phyloP scores from a whole-genome alignment of 2,113 vertebrate genomes.

The Eudyptes chrysolophus region DNA sequence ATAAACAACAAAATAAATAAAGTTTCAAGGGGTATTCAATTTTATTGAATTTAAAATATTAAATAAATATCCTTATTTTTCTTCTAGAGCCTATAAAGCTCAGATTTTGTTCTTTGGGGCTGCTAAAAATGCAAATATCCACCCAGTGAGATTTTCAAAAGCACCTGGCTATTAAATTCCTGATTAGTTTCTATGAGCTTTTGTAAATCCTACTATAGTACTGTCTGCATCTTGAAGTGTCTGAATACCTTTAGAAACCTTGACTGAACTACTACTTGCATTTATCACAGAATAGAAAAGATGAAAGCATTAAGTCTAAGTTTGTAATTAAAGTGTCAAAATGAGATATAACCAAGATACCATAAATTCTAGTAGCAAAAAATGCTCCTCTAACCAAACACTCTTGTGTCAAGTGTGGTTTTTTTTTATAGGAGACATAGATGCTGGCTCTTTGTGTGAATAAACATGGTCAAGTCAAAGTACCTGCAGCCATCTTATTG shows the following conservation, averaged over 20 bases:
- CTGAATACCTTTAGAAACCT: not conserved
- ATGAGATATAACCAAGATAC: conserved; percentile 27
- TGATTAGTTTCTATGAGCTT: not conserved
- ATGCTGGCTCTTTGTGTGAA: not conserved
- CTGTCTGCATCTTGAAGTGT: not conserved
- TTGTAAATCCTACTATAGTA: not conserved
- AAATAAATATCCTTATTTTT: not conserved
- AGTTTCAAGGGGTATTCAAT: not conserved
- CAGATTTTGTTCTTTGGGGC: not conserved
- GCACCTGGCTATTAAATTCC: not conserved
- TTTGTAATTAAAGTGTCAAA: conserved; percentile 43
- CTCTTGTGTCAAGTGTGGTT: not conserved
- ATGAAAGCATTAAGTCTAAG: not conserved
- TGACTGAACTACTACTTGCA: not conserved
- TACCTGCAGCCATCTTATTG: not conserved
- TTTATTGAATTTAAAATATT: not conserved
- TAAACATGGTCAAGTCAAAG: not conserved
- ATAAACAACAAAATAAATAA: conserved; percentile 1
- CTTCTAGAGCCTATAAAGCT: not conserved
- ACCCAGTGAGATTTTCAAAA: not conserved
- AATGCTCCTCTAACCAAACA: not conserved
- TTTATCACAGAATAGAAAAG: not conserved
- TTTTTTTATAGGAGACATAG: not conserved
- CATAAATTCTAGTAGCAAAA: not conserved
- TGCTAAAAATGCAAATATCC: not conserved